Percentiles rank a stretch among this genome's conserved stretches.
These are phyloP conservation scores for Gephyroberyx darwinii DNA, from an alignment of 2,797 vertebrate species.

Conservation along the genomic window DNA sequence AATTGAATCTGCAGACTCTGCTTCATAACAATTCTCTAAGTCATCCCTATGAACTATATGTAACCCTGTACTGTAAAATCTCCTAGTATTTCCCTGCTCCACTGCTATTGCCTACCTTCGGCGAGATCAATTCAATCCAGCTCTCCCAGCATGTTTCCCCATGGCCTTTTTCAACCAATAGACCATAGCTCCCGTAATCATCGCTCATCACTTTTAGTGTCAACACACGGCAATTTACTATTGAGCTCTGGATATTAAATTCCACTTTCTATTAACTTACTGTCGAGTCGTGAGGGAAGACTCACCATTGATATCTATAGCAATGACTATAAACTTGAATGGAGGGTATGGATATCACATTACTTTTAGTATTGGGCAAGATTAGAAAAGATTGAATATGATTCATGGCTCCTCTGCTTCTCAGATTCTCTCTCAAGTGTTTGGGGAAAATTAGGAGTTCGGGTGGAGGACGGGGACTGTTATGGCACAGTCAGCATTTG, in stretches of 20 bases:
- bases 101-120: not conserved
- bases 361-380: conserved; percentile 12
- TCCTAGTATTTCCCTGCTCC: not conserved
- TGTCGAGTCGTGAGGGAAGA: conserved; percentile 27
- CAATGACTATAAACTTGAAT: conserved; percentile 35
- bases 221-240: conserved; percentile 53
- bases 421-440: not conserved
- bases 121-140: conserved; percentile 38
- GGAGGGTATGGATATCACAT: conserved; percentile 25
- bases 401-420: conserved; percentile 2
- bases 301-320: conserved; percentile 37
- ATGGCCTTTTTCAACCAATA: conserved; percentile 46
- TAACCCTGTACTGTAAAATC: not conserved
- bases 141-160: conserved; percentile 30
- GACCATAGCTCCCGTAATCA: conserved; percentile 41
- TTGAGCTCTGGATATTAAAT: conserved; percentile 54
- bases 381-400: conserved; percentile 28
- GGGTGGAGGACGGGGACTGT: conserved; percentile 1
- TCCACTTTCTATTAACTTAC: conserved; percentile 49
- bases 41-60: not conserved
- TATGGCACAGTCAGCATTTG: not conserved
- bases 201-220: conserved; percentile 57
- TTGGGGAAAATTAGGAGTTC: conserved; percentile 5
- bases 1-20: not conserved
- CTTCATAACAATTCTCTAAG: not conserved